Percentiles rank a stretch among this genome's conserved stretches.
phyloP scores from a whole-genome alignment of 2,113 vertebrate genomes.

The Megaceryle torquata region DNA sequence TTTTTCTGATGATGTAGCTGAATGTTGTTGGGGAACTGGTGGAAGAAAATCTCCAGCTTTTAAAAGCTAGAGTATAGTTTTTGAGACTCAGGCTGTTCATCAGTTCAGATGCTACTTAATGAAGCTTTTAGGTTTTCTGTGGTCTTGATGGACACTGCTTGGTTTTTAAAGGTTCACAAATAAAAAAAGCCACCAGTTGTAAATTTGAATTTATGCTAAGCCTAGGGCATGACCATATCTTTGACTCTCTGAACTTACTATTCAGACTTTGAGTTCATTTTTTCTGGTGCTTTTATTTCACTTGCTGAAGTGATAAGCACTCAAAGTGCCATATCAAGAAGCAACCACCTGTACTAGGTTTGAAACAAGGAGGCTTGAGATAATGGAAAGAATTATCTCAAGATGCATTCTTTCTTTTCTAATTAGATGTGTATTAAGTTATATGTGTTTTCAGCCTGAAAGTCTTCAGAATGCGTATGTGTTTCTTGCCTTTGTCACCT shows the following conservation, averaged over 20 bases:
- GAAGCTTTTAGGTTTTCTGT: not conserved
- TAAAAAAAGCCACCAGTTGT: not conserved
- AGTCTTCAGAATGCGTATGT: not conserved
- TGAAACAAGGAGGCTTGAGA: not conserved
- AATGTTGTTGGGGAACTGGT: not conserved
- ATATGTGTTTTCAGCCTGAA: not conserved
- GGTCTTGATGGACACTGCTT: not conserved
- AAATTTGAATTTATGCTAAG: not conserved
- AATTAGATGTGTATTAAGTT: not conserved
- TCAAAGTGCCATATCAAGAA: not conserved
- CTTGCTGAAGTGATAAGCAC: not conserved
- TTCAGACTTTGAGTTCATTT: not conserved
- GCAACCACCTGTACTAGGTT: not conserved
- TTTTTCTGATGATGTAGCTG: not conserved
- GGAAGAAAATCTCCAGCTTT: not conserved
- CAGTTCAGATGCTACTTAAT: not conserved
- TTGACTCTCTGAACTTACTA: not conserved
- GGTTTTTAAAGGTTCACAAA: not conserved
- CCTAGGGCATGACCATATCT: rapidly evolving
- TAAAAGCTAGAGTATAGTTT: not conserved
- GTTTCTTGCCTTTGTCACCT: not conserved
- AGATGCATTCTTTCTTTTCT: not conserved
- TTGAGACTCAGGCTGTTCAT: not conserved
- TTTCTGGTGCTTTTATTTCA: not conserved
- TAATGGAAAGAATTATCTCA: not conserved